A percentile compares a stretch with the other conserved stretches of the same genome.
phyloP scores from a whole-genome alignment of 2,888 invertebrate genomes.

The Macrostomum cliftonense region DNA sequence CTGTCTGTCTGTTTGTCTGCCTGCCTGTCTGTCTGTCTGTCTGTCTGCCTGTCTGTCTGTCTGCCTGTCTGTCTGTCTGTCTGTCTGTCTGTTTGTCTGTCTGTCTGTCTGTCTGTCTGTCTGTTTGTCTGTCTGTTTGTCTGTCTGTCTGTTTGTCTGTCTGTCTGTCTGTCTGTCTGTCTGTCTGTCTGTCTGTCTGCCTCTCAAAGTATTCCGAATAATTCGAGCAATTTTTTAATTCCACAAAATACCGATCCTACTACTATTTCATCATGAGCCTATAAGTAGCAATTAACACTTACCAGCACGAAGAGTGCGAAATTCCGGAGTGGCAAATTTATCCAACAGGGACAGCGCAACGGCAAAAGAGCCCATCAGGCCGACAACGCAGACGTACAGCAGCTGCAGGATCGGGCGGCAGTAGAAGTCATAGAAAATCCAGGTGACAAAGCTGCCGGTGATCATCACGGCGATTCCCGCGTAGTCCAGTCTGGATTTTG shows the following conservation, averaged over 20 bases:
- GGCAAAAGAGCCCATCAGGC: conserved; percentile 65
- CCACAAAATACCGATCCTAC: not conserved
- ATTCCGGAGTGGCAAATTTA: conserved; percentile 69
- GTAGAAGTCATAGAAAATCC: conserved; percentile 96
- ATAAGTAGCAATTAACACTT: conserved; percentile 12
- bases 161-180: too few relatives aligned
- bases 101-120: too few relatives aligned
- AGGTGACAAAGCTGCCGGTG: conserved; percentile 89
- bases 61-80: too few relatives aligned
- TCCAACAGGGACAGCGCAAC: conserved; percentile 86
- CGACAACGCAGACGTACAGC: conserved; percentile 63
- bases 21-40: too few relatives aligned
- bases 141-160: too few relatives aligned
- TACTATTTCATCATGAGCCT: too few relatives aligned
- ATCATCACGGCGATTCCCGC: conserved; percentile 85
- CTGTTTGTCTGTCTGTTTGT: too few relatives aligned
- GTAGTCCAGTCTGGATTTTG: conserved; percentile 53
- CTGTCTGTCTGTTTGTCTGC: too few relatives aligned
- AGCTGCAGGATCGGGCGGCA: conserved; percentile 44
- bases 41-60: too few relatives aligned
- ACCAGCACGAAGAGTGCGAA: conserved; percentile 67
- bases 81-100: too few relatives aligned
- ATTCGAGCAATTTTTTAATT: not conserved
- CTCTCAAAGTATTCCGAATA: not conserved
- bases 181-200: too few relatives aligned